These are phyloP conservation scores for Saturnia pavonia DNA, from an alignment of 2,888 invertebrate genomes.

Conservation along the genomic window DNA sequence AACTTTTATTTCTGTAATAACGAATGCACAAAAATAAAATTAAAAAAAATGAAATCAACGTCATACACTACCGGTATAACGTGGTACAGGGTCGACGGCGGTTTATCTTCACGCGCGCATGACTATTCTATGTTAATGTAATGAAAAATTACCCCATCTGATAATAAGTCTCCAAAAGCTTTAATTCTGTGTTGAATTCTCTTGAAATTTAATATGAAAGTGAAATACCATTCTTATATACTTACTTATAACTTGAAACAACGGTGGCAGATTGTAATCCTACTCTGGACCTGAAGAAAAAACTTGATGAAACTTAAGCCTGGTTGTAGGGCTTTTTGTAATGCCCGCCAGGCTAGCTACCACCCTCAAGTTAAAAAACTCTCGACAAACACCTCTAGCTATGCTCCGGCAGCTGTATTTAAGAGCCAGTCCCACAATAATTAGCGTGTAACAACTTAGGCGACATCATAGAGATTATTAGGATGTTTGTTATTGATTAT, in stretches of 20 bases:
- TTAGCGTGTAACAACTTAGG: too few species aligned
- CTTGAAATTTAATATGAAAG: background rate
- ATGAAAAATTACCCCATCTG: constrained; percentile 81
- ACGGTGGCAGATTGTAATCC: too few species aligned
- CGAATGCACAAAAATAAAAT: constrained; percentile 3
- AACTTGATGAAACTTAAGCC: too few species aligned
- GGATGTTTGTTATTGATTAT: too few species aligned
- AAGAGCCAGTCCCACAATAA: too few species aligned
- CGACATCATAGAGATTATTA: too few species aligned
- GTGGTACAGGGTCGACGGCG: constrained; percentile 57
- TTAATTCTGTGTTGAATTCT: constrained; percentile 25
- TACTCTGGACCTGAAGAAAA: too few species aligned
- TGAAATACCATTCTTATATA: background rate
- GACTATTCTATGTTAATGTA: constrained; percentile 77
- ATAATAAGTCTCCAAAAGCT: constrained; percentile 60
- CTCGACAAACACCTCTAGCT: too few species aligned
- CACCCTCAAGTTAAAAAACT: too few species aligned
- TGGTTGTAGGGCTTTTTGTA: too few species aligned
- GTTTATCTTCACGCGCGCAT: constrained; percentile 79
- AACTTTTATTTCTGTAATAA: background rate
- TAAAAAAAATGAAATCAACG: constrained; percentile 26
- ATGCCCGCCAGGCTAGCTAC: too few species aligned
- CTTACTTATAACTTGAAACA: background rate
- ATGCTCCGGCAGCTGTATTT: too few species aligned
- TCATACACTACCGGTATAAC: constrained; percentile 36